phyloP scores from a whole-genome alignment of 64 coral and sea anemone genomes.

The Pocillopora verrucosa region DNA sequence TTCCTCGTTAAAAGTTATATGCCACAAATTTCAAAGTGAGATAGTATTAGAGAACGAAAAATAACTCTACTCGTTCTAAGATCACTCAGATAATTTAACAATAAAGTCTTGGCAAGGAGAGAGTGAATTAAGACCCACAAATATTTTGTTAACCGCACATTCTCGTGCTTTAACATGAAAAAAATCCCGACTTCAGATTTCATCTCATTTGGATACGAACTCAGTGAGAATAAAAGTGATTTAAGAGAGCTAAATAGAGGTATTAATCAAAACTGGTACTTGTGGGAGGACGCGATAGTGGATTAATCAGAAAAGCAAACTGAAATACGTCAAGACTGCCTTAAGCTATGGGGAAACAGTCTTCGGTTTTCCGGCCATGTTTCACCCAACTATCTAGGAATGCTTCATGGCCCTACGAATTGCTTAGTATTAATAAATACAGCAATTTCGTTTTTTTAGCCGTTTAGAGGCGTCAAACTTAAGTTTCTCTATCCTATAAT shows the following conservation, averaged over 20 bases:
- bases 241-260: no score
- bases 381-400: not conserved
- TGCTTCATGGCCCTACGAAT: not conserved
- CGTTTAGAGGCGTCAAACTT: not conserved
- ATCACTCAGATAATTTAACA: not conserved
- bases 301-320: not conserved
- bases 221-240: not conserved
- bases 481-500: not conserved
- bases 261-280: not conserved
- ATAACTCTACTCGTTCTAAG: not conserved
- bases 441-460: not conserved
- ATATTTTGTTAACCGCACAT: conserved; percentile 36
- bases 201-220: not conserved
- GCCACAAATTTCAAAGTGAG: not conserved
- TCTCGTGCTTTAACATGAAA: conserved; percentile 5
- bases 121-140: conserved; percentile 9
- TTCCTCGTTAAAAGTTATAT: not conserved
- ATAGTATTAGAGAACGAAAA: not conserved
- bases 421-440: not conserved
- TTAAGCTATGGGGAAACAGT: no score
- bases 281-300: not conserved
- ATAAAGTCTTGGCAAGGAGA: not conserved
- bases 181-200: not conserved
- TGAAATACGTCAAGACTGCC: not conserved
- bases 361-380: not conserved